A percentile compares a stretch with the other conserved stretches of the same genome.
phyloP scores from a whole-genome alignment of 1,140 invertebrate genomes.

The Nasonia longicornis region DNA sequence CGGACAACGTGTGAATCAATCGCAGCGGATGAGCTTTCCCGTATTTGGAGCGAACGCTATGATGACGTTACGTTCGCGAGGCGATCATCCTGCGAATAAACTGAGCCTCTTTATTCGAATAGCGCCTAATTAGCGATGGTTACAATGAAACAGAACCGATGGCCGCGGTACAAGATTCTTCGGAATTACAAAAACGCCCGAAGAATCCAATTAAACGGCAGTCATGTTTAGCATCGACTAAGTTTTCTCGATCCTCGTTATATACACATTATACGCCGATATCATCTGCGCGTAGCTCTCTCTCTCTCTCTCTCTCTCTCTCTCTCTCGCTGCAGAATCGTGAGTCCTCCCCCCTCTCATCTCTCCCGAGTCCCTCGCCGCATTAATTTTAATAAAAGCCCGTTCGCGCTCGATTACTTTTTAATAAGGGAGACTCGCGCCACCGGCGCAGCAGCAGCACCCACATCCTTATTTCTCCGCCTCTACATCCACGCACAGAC shows the following conservation, averaged over 20 bases:
- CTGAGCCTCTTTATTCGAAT: background rate
- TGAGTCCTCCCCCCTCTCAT: background rate
- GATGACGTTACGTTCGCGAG: background rate
- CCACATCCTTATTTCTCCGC: slow-evolving; percentile 29
- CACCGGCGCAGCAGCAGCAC: background rate
- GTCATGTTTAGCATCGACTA: slow-evolving; percentile 26
- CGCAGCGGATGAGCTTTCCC: background rate
- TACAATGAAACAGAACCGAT: background rate
- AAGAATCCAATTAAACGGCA: slow-evolving; percentile 27
- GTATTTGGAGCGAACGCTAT: background rate
- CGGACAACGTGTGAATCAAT: background rate
- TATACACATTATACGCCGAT: slow-evolving; percentile 13
- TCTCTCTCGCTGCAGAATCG: background rate
- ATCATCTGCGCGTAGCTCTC: background rate
- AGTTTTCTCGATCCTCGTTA: slow-evolving; percentile 9
- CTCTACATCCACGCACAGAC: background rate
- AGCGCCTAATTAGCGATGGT: background rate
- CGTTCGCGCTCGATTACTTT: slow-evolving; percentile 46
- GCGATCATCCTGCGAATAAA: background rate
- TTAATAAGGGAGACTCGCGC: slow-evolving; percentile 43
- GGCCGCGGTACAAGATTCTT: background rate
- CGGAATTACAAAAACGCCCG: slow-evolving; percentile 12
- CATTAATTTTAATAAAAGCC: slow-evolving; percentile 47
- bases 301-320: too few species aligned
- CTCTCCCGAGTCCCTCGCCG: background rate